phyloP scores from a whole-genome alignment of 2,113 vertebrate genomes.

The Smithornis capensis region DNA sequence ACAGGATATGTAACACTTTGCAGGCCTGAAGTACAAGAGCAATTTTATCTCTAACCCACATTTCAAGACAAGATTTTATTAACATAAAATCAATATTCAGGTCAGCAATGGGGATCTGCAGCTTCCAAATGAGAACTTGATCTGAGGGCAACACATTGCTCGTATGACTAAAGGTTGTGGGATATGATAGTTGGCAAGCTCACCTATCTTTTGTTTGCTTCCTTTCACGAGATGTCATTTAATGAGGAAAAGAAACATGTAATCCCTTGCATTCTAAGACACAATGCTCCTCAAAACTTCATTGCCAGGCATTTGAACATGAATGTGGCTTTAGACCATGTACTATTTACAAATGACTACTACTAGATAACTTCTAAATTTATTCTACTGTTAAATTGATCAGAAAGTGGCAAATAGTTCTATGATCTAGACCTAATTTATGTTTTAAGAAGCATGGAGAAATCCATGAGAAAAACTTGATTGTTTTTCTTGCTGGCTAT shows the following conservation, averaged over 20 bases:
- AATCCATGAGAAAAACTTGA: background rate
- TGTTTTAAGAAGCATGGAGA: background rate
- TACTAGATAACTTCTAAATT: background rate
- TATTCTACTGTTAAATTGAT: conserved; percentile 9
- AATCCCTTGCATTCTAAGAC: background rate
- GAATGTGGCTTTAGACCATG: background rate
- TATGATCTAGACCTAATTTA: background rate
- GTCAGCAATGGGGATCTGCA: background rate
- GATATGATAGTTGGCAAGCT: background rate
- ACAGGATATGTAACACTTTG: background rate
- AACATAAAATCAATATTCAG: conserved; percentile 9
- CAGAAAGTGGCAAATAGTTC: background rate
- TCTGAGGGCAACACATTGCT: background rate
- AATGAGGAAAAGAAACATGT: background rate
- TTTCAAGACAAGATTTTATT: background rate
- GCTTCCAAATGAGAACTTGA: background rate
- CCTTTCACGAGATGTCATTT: background rate
- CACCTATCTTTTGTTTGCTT: background rate
- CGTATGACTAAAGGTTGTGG: background rate
- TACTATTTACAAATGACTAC: background rate
- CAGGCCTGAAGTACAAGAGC: background rate
- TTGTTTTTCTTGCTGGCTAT: background rate
- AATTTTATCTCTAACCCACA: background rate
- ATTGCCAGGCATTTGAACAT: background rate
- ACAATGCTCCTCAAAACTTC: background rate